phyloP scores from a whole-genome alignment of 2,797 vertebrate genomes.

The Neostethus bicornis region DNA sequence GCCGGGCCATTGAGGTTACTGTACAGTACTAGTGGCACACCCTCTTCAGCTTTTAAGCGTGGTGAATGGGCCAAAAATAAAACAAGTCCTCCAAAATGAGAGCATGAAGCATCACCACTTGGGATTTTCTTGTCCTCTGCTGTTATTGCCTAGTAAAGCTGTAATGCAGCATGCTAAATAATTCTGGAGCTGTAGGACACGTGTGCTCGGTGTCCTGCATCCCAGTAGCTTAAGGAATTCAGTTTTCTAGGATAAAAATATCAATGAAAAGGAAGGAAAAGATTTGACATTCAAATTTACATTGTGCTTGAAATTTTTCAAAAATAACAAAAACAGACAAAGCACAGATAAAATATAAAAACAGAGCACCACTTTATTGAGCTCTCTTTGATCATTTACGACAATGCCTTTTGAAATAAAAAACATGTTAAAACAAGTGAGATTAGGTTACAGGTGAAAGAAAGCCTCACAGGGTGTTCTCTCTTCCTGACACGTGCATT shows the following conservation, averaged over 20 bases:
- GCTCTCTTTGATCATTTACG: neutral
- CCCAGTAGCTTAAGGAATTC: neutral
- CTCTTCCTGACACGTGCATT: slow-evolving; percentile 55
- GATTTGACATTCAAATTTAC: neutral
- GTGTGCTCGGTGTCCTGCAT: slow-evolving; percentile 4
- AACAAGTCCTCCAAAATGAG: slow-evolving; percentile 47
- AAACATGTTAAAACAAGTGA: slow-evolving; percentile 30
- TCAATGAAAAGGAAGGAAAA: neutral
- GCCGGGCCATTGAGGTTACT: slow-evolving; percentile 35
- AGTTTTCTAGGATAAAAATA: neutral
- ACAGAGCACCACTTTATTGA: neutral
- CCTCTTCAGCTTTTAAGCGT: slow-evolving; percentile 40
- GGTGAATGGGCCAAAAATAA: slow-evolving; percentile 60
- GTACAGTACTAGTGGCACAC: slow-evolving; percentile 42
- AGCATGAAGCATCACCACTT: slow-evolving; percentile 50
- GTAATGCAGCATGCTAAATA: slow-evolving; percentile 40
- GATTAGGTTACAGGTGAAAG: slow-evolving; percentile 68
- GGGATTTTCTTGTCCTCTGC: slow-evolving; percentile 59
- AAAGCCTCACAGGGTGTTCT: slow-evolving; percentile 66
- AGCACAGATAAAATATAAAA: neutral
- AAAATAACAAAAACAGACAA: neutral
- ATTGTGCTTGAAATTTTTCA: neutral
- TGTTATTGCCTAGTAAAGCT: slow-evolving; percentile 31
- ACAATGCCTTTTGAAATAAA: slow-evolving; percentile 10
- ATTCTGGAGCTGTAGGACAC: slow-evolving; percentile 22